These are phyloP conservation scores for Scaptomyza hsui DNA, from an alignment of 1,140 invertebrate genomes.

Conservation along the genomic window DNA sequence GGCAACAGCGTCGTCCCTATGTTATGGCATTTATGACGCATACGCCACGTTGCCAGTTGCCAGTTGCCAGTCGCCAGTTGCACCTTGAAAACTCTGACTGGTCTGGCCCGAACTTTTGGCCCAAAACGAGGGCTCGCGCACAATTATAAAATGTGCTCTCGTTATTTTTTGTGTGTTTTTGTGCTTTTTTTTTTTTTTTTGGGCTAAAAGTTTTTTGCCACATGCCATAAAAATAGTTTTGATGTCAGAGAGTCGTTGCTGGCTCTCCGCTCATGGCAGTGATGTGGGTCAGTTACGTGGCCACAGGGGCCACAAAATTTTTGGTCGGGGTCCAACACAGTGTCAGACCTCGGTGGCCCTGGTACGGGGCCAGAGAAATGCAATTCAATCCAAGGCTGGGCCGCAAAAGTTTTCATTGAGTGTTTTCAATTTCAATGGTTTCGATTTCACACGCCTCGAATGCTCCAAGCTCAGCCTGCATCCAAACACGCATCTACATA, in stretches of 20 bases:
- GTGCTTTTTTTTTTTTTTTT: slow-evolving; percentile 11
- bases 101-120: slow-evolving; percentile 40
- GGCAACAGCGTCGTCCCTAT: slow-evolving; percentile 36
- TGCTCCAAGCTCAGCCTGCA: slow-evolving; percentile 25
- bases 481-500: slow-evolving; percentile 51
- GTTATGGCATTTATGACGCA: slow-evolving; percentile 70
- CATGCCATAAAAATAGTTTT: slow-evolving; percentile 64
- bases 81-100: slow-evolving; percentile 65
- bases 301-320: slow-evolving; percentile 56
- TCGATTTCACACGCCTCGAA: slow-evolving; percentile 74
- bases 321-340: slow-evolving; percentile 34
- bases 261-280: slow-evolving; percentile 11
- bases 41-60: slow-evolving; percentile 59
- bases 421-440: slow-evolving; percentile 76
- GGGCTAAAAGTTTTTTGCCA: slow-evolving; percentile 39
- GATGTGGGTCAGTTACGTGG: slow-evolving; percentile 75
- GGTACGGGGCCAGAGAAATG: slow-evolving; percentile 47
- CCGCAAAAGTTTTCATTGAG: slow-evolving; percentile 70
- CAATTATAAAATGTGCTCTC: slow-evolving; percentile 72
- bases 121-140: slow-evolving; percentile 46
- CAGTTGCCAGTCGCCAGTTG: slow-evolving; percentile 54
- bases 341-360: neutral
- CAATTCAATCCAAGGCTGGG: slow-evolving; percentile 72
- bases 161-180: slow-evolving; percentile 13
- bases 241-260: neutral